phyloP scores from a whole-genome alignment of 2,797 vertebrate genomes.

The Lepilemur ruficaudatus region DNA sequence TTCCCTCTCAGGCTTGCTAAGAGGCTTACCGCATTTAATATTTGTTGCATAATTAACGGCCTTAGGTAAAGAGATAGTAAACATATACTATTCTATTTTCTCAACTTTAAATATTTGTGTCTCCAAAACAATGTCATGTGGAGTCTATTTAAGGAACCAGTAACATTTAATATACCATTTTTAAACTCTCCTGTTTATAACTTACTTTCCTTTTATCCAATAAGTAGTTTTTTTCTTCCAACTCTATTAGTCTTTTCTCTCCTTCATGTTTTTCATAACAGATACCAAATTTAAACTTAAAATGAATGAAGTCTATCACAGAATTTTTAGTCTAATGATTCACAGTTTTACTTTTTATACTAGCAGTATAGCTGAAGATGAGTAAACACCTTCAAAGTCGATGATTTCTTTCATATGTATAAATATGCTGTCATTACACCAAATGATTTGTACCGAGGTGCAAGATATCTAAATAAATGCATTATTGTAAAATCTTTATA shows the following conservation, averaged over 20 bases:
- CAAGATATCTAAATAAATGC: conserved; percentile 63
- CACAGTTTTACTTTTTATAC: neutral
- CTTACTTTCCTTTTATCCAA: neutral
- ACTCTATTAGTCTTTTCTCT: neutral
- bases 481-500: conserved; percentile 58
- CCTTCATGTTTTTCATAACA: neutral
- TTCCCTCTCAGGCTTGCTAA: neutral
- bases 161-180: neutral
- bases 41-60: neutral
- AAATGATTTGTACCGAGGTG: conserved; percentile 43
- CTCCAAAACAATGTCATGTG: neutral
- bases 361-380: neutral
- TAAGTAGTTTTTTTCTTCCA: conserved; percentile 1
- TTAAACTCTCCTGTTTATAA: neutral
- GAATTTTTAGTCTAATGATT: conserved; percentile 10
- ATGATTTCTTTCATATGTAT: conserved; percentile 24
- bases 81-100: neutral
- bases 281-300: neutral
- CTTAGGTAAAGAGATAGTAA: neutral
- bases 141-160: neutral
- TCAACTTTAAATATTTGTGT: neutral
- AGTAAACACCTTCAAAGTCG: neutral
- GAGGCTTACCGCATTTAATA: neutral
- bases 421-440: neutral
- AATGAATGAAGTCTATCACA: neutral